A percentile compares a stretch with the other conserved stretches of the same genome.
These are phyloP conservation scores for Calameuta filiformis DNA, from an alignment of 2,888 invertebrate species.

Conservation along the genomic window DNA sequence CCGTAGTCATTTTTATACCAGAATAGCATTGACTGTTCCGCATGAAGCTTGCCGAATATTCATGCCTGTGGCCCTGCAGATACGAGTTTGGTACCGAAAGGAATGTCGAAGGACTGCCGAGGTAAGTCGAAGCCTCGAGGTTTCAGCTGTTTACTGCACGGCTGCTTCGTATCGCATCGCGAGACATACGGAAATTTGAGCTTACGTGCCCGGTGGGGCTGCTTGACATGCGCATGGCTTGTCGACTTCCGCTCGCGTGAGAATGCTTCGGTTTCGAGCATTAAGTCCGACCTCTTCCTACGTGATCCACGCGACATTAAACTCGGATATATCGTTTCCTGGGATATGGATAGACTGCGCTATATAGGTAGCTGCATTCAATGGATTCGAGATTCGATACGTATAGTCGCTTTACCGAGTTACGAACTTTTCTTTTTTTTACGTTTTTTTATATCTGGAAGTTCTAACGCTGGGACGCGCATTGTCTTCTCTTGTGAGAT, in stretches of 20 bases:
- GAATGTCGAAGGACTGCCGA: neutral
- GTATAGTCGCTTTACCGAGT: neutral
- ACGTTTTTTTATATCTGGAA: neutral
- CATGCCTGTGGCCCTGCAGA: neutral
- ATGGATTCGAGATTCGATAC: neutral
- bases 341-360: neutral
- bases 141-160: neutral
- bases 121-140: neutral
- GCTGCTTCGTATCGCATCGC: neutral
- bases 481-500: neutral
- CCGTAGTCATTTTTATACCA: neutral
- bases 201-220: constrained; percentile 16
- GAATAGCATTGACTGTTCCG: neutral
- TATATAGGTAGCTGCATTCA: neutral
- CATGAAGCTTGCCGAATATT: neutral
- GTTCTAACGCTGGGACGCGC: neutral
- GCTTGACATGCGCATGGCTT: constrained; percentile 33
- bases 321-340: neutral
- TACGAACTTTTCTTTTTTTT: neutral
- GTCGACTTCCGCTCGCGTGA: constrained; percentile 47
- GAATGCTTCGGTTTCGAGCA: constrained; percentile 26
- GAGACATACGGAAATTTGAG: constrained; percentile 36
- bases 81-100: neutral
- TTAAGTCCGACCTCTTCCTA: neutral
- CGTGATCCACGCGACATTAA: constrained; percentile 1